These are phyloP conservation scores for Melanchra persicariae DNA, from an alignment of 2,888 invertebrate species.

Conservation along the genomic window DNA sequence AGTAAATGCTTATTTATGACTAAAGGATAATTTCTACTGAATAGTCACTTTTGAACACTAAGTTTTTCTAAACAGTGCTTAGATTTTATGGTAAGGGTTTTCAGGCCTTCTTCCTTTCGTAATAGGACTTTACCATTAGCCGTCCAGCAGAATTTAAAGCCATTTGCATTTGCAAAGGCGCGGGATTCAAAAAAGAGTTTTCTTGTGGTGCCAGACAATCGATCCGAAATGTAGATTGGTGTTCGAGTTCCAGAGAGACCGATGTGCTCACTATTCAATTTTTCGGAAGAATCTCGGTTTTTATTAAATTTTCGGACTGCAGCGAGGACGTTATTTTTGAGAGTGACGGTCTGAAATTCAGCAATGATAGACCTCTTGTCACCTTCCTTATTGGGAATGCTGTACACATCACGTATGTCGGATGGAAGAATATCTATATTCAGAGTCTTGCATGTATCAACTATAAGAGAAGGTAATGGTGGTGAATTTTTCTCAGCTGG, in stretches of 20 bases:
- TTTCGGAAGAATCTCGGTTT: too few relatives aligned
- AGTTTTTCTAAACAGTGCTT: too few relatives aligned
- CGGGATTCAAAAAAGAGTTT: not conserved
- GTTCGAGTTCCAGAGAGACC: too few relatives aligned
- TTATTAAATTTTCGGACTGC: too few relatives aligned
- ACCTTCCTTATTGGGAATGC: constrained; percentile 12
- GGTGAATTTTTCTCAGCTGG: constrained; percentile 7
- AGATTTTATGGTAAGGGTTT: not conserved
- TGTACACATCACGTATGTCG: constrained; percentile 10
- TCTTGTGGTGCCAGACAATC: too few relatives aligned
- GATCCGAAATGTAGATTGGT: too few relatives aligned
- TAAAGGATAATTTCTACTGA: too few relatives aligned
- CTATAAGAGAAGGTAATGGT: constrained; percentile 7
- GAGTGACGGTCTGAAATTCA: constrained; percentile 4
- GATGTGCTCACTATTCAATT: too few relatives aligned
- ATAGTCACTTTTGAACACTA: too few relatives aligned
- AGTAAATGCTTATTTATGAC: too few relatives aligned
- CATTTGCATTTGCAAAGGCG: not conserved
- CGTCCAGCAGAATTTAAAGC: constrained; percentile 2
- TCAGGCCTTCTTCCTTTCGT: constrained; percentile 8
- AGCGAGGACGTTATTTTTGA: too few relatives aligned
- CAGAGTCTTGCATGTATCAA: constrained; percentile 9
- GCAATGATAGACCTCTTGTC: constrained; percentile 7
- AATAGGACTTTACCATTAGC: constrained; percentile 8
- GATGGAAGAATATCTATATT: constrained; percentile 6